A percentile compares a stretch with the other conserved stretches of the same genome.
Evolutionary conservation across 2,113 vertebrate genomes (phyloP).

Genomic region (Urocynchramus pylzowi): DNA sequence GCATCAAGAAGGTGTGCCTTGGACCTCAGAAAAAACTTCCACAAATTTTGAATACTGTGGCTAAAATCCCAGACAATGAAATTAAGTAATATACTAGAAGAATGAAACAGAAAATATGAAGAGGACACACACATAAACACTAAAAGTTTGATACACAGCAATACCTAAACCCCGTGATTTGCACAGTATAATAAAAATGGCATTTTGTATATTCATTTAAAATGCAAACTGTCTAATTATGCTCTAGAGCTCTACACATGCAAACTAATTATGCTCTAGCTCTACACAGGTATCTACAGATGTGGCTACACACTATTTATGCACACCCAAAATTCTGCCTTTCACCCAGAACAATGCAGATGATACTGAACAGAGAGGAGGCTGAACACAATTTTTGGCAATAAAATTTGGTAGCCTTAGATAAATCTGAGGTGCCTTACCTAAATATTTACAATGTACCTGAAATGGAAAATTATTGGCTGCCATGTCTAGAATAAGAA

Average conservation of each 20-base stretch:
- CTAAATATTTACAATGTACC: background rate
- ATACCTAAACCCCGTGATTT: background rate
- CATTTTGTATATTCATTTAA: background rate
- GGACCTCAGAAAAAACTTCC: background rate
- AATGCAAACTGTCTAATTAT: background rate
- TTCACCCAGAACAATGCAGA: background rate
- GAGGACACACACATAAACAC: background rate
- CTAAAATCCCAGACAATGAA: background rate
- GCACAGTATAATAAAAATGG: background rate
- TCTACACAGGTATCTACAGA: background rate
- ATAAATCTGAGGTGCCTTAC: background rate
- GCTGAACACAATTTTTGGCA: background rate
- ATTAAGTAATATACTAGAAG: background rate
- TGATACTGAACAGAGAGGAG: background rate
- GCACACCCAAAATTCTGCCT: background rate
- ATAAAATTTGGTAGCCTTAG: background rate
- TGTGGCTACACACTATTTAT: background rate
- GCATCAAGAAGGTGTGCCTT: background rate
- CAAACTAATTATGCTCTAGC: too few species aligned
- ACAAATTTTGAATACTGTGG: background rate
- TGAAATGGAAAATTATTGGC: background rate
- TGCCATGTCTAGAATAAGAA: background rate
- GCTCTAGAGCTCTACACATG: background rate
- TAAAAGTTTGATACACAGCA: background rate
- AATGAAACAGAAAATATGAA: background rate